These are phyloP conservation scores for Cydia pomonella DNA, from an alignment of 1,140 invertebrate genomes.

Conservation along the genomic window DNA sequence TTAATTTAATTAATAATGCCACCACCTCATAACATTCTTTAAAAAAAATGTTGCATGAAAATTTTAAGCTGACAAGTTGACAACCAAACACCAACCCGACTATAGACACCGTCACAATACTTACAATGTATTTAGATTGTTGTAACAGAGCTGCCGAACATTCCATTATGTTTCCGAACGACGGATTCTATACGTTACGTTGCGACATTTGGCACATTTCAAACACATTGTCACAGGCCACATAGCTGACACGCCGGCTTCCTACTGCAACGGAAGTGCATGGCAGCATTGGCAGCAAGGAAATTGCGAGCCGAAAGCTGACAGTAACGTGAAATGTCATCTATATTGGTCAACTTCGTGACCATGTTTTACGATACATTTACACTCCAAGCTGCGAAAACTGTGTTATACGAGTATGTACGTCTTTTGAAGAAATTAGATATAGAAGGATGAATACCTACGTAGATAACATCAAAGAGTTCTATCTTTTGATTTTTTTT, in stretches of 20 bases:
- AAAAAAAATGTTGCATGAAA: no score
- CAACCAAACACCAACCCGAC: background rate
- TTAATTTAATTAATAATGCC: no score
- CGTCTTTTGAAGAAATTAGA: no score
- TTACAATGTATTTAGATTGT: background rate
- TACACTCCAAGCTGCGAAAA: background rate
- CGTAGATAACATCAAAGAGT: no score
- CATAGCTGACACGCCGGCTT: constrained; percentile 2
- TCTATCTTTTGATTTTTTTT: no score
- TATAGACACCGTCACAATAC: background rate
- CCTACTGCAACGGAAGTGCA: constrained; percentile 36
- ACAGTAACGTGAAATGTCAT: constrained; percentile 4
- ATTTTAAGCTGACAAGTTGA: background rate
- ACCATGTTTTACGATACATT: background rate
- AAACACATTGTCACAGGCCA: background rate
- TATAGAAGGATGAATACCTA: no score
- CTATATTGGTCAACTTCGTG: background rate
- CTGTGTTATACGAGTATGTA: no score
- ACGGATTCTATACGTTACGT: background rate
- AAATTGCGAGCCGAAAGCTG: constrained; percentile 49
- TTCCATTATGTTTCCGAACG: background rate
- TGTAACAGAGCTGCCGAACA: background rate
- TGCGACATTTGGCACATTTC: background rate
- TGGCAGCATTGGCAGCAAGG: constrained; percentile 46
- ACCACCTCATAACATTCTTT: no score